These are phyloP conservation scores for Pempheris klunzingeri DNA, from an alignment of 2,797 vertebrate genomes.

Conservation along the genomic window DNA sequence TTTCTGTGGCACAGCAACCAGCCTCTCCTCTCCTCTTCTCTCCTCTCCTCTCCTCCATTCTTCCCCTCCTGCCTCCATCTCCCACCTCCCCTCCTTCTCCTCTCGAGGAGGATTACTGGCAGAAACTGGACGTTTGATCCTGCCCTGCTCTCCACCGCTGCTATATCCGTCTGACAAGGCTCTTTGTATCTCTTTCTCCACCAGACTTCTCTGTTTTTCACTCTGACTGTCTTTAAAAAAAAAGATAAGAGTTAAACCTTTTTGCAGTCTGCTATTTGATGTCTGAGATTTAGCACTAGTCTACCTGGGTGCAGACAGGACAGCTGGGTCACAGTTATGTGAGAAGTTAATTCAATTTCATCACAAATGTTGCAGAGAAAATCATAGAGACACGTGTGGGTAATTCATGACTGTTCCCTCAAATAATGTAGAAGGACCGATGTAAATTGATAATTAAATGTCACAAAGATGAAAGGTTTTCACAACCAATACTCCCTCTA, in stretches of 20 bases:
- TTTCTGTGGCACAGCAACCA: constrained; percentile 66
- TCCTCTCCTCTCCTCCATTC: constrained; percentile 7
- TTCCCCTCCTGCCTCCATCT: constrained; percentile 3
- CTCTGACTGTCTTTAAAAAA: constrained; percentile 39
- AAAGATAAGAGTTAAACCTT: constrained; percentile 58
- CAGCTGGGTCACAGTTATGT: constrained; percentile 61
- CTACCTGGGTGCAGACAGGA: constrained; percentile 43
- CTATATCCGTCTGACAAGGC: constrained; percentile 72
- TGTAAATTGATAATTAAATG: constrained; percentile 67
- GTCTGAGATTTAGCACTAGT: constrained; percentile 48
- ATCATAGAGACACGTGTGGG: constrained; percentile 62
- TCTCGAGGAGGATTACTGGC: constrained; percentile 71
- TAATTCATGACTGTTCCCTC: constrained; percentile 60
- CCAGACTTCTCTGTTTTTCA: constrained; percentile 40
- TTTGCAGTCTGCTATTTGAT: constrained; percentile 50
- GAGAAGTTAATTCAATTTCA: constrained; percentile 71
- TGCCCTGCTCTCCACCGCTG: constrained; percentile 51
- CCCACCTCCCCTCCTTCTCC: constrained; percentile 14
- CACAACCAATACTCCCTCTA: constrained; percentile 18
- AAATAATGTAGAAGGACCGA: constrained; percentile 41
- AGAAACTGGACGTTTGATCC: constrained; percentile 81
- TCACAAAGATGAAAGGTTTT: constrained; percentile 56
- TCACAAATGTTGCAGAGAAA: constrained; percentile 2
- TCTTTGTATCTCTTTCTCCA: constrained; percentile 57
- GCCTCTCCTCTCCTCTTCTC: constrained; percentile 31